These are phyloP conservation scores for Elephantulus edwardii DNA, from an alignment of 2,113 vertebrate species.

Conservation along the genomic window DNA sequence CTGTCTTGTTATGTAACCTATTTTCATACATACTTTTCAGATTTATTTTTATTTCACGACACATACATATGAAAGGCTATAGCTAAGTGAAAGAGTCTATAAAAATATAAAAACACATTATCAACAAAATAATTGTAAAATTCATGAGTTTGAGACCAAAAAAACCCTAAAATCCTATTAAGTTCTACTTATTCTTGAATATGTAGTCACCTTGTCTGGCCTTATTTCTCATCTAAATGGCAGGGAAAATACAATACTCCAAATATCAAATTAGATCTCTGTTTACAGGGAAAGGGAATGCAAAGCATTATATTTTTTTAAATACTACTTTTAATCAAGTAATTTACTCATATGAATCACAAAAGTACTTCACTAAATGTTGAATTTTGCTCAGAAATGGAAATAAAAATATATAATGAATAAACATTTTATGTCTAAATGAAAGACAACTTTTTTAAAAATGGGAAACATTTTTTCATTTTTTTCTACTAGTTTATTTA, in stretches of 20 bases:
- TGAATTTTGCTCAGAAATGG: background rate
- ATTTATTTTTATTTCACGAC: constrained; percentile 56
- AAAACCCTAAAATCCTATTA: background rate
- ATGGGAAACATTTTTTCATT: constrained; percentile 6
- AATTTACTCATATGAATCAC: background rate
- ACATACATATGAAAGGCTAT: constrained; percentile 39
- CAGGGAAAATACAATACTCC: background rate
- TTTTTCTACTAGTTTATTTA: too few relatives aligned
- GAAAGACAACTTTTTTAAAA: background rate
- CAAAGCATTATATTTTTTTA: background rate
- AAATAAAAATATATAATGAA: background rate
- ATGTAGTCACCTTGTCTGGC: background rate
- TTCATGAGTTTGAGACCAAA: constrained; percentile 38
- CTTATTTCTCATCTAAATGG: background rate
- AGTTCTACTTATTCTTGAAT: background rate
- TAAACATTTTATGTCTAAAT: background rate
- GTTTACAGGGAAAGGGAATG: background rate
- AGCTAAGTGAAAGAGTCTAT: constrained; percentile 49
- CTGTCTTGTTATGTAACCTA: constrained; percentile 57
- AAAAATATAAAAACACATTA: constrained; percentile 43
- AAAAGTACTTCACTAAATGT: background rate
- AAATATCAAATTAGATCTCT: constrained; percentile 2
- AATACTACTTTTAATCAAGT: background rate
- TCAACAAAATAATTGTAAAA: constrained; percentile 47
- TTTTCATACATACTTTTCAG: constrained; percentile 51